phyloP scores from a whole-genome alignment of 2,888 invertebrate species.

The Bellardia pandia region DNA sequence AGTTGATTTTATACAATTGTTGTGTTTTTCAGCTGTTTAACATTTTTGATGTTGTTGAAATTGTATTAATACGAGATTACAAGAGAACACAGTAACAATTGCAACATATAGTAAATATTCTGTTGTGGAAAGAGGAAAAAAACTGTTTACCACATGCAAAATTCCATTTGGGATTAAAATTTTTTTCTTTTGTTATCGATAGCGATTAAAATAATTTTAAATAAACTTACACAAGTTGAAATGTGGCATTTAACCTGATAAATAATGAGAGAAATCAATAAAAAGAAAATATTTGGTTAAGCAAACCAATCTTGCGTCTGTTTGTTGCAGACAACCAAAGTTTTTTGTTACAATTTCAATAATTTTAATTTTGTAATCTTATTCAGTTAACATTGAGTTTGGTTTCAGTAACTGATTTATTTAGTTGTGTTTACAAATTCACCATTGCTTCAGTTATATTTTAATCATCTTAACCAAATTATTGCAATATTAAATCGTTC shows the following conservation, averaged over 20 bases:
- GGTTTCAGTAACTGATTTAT: too few relatives aligned
- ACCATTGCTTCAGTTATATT: too few relatives aligned
- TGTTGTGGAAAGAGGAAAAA: background rate
- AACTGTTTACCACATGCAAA: conserved; percentile 37
- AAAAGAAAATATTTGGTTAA: too few relatives aligned
- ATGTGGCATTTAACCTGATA: conserved; percentile 1
- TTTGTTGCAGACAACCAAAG: too few relatives aligned
- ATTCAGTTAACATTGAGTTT: too few relatives aligned
- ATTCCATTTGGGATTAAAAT: conserved; percentile 24
- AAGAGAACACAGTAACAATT: conserved; percentile 37
- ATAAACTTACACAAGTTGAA: conserved; percentile 8
- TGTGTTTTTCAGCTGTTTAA: conserved; percentile 4
- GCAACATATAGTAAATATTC: conserved; percentile 18
- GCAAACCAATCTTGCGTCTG: too few relatives aligned
- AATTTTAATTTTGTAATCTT: too few relatives aligned
- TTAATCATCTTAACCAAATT: too few relatives aligned
- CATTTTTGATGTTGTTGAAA: conserved; percentile 43
- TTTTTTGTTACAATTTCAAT: too few relatives aligned
- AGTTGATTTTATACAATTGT: conserved; percentile 20
- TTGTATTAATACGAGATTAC: conserved; percentile 64
- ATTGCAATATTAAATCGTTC: too few relatives aligned
- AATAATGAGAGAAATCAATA: too few relatives aligned
- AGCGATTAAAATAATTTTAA: conserved; percentile 25
- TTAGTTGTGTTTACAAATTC: too few relatives aligned
- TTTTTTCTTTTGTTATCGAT: background rate